These are phyloP conservation scores for Resseliella maxima DNA, from an alignment of 2,888 invertebrate species.

Conservation along the genomic window DNA sequence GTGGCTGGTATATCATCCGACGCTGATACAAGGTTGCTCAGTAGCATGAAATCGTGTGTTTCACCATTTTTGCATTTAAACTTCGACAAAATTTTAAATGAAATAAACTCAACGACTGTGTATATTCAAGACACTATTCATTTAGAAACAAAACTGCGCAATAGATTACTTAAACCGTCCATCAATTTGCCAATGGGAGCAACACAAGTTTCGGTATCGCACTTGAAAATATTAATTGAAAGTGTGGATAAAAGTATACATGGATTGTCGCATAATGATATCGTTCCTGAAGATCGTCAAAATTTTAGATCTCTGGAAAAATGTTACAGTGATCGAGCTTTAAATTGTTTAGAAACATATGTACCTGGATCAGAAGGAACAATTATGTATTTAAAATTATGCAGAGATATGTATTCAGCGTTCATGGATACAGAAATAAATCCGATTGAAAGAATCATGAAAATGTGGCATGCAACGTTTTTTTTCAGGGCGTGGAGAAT, in stretches of 20 bases:
- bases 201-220: not conserved
- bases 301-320: not conserved
- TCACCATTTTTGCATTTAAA: too few relatives aligned
- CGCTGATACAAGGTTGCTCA: not conserved
- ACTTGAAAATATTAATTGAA: not conserved
- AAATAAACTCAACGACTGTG: too few relatives aligned
- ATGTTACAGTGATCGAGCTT: not conserved
- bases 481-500: not conserved
- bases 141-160: not conserved
- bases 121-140: not conserved
- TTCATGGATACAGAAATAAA: not conserved
- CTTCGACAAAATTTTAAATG: too few relatives aligned
- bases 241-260: not conserved
- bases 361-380: not conserved
- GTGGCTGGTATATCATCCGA: not conserved
- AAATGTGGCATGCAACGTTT: not conserved
- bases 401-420: not conserved
- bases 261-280: not conserved
- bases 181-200: not conserved
- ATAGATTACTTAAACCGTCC: not conserved
- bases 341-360: not conserved
- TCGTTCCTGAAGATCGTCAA: not conserved
- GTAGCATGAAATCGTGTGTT: not conserved
- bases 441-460: not conserved
- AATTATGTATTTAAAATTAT: constrained; percentile 2